Evolutionary conservation across 2,888 invertebrate species (phyloP).

Genomic region (Orchesellides sinensis): DNA sequence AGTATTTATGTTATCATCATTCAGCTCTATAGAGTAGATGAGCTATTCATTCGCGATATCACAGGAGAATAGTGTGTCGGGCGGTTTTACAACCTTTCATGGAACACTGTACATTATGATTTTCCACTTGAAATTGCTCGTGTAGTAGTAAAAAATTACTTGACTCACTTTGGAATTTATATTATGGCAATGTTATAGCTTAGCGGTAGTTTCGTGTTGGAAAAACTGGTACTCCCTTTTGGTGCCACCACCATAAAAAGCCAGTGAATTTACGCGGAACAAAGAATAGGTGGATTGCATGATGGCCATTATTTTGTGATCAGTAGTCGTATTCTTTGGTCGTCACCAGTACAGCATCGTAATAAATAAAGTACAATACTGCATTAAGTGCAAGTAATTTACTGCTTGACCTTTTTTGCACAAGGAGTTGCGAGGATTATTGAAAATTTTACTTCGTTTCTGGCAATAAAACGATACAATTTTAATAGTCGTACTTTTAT

Average conservation of each 20-base stretch:
- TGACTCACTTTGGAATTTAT: constrained; percentile 7
- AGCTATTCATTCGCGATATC: neutral
- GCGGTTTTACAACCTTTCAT: too few species aligned
- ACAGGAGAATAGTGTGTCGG: neutral
- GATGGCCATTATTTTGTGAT: neutral
- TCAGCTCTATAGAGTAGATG: neutral
- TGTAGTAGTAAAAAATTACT: too few species aligned
- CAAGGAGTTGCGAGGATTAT: neutral
- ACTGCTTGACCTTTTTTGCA: too few species aligned
- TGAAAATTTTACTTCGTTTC: constrained; percentile 21
- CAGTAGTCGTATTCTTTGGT: neutral
- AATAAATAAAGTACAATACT: neutral
- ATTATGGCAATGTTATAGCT: constrained; percentile 17
- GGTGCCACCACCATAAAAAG: neutral
- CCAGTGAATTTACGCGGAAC: neutral
- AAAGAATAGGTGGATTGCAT: neutral
- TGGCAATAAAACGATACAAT: constrained; percentile 21
- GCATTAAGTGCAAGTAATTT: too few species aligned
- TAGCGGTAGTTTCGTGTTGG: neutral
- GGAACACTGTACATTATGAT: neutral
- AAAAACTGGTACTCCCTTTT: too few species aligned
- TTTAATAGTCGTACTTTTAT: constrained; percentile 45
- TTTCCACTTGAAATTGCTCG: neutral
- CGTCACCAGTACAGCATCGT: neutral
- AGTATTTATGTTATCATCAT: neutral